phyloP scores from a whole-genome alignment of 2,113 vertebrate species.

The Entomyzon cyanotis region DNA sequence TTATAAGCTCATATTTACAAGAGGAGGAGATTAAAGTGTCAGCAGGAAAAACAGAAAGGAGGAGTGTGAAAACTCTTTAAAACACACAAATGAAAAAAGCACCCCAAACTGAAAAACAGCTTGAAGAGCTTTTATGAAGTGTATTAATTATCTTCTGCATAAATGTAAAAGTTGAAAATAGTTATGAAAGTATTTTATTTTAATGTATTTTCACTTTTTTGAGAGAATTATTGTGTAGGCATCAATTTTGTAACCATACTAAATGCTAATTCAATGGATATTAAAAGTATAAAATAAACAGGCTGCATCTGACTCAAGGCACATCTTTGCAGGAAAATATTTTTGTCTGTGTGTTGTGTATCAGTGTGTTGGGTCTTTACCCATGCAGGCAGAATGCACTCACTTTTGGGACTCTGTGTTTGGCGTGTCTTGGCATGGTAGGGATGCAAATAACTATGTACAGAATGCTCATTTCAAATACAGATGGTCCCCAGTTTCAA shows the following conservation, averaged over 20 bases:
- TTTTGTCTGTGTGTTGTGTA: neutral
- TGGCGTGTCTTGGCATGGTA: neutral
- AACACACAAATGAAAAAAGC: neutral
- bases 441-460: neutral
- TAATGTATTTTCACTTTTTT: neutral
- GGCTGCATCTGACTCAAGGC: neutral
- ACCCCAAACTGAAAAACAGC: neutral
- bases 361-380: neutral
- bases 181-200: neutral
- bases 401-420: neutral
- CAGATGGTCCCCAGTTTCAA: constrained; percentile 24
- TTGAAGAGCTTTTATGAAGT: neutral
- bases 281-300: neutral
- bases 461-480: constrained; percentile 22
- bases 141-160: neutral
- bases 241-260: neutral
- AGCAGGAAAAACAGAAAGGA: neutral
- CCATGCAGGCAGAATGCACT: neutral
- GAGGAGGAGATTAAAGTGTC: constrained; percentile 1
- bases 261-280: neutral
- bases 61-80: neutral
- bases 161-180: neutral
- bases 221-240: neutral
- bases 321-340: neutral
- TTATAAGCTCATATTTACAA: neutral